These are phyloP conservation scores for Halcyon malimbica DNA, from an alignment of 2,113 vertebrate species.

Conservation along the genomic window DNA sequence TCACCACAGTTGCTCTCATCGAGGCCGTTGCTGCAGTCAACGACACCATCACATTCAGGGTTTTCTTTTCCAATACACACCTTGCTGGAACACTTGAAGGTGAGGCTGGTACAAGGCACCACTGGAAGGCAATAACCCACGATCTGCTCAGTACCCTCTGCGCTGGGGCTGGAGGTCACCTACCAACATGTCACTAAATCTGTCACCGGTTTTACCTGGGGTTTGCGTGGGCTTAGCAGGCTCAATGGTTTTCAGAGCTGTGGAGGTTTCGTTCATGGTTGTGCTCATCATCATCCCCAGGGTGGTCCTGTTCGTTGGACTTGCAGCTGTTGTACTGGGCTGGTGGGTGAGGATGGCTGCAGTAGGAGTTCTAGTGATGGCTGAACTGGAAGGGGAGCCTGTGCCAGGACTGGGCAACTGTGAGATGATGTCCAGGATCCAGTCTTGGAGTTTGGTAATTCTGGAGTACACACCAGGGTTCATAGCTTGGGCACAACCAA, in stretches of 20 bases:
- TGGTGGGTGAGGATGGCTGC: background rate
- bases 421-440: constrained; percentile 82
- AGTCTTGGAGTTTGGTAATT: constrained; percentile 84
- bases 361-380: background rate
- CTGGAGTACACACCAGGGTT: constrained; percentile 89
- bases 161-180: background rate
- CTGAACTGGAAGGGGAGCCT: background rate
- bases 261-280: background rate
- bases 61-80: constrained; percentile 86
- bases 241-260: background rate
- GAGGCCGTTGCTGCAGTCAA: constrained; percentile 80
- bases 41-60: constrained; percentile 84
- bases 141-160: background rate
- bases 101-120: constrained; percentile 80
- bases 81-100: constrained; percentile 80
- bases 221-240: constrained; percentile 3
- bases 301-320: background rate
- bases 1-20: constrained; percentile 86
- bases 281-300: background rate
- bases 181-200: background rate
- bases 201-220: constrained; percentile 58
- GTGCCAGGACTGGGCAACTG: background rate
- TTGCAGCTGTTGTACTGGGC: background rate
- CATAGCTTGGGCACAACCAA: constrained; percentile 88
- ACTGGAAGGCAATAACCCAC: constrained; percentile 26